Percentiles rank a stretch among this genome's conserved stretches.
These are phyloP conservation scores for Lepidothrix coronata DNA, from an alignment of 2,113 vertebrate species.

Conservation along the genomic window DNA sequence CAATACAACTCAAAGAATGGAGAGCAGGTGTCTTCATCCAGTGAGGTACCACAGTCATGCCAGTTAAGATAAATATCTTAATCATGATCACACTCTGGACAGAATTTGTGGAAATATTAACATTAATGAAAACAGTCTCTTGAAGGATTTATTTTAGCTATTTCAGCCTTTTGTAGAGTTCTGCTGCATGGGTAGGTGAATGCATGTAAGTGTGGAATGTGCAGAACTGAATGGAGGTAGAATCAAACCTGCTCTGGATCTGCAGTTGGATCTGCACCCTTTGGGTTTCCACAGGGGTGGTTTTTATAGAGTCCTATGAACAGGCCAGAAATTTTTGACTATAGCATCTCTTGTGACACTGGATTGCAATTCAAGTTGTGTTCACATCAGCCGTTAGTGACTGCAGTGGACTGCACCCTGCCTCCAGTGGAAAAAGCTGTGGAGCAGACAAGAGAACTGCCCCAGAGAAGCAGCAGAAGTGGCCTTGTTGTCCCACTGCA, in stretches of 20 bases:
- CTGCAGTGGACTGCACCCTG: neutral
- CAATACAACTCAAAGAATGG: neutral
- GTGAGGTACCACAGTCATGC: neutral
- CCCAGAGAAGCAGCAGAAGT: neutral
- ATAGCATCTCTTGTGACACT: neutral
- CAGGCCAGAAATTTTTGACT: neutral
- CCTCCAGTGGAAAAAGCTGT: rapidly evolving
- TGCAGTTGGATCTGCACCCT: neutral
- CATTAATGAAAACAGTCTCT: neutral
- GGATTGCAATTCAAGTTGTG: neutral
- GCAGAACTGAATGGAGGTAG: neutral
- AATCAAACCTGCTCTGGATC: neutral
- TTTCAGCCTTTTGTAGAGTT: neutral
- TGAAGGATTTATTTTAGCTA: neutral
- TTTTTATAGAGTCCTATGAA: neutral
- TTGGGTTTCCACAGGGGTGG: neutral
- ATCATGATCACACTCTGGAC: neutral
- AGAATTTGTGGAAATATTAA: neutral
- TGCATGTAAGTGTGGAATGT: neutral
- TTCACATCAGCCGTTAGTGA: neutral
- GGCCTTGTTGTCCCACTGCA: neutral
- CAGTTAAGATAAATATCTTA: neutral
- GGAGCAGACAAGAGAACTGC: neutral
- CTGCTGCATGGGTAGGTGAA: neutral
- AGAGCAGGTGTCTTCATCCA: neutral